Percentiles rank a stretch among this genome's conserved stretches.
These are phyloP conservation scores for Asteroscopus sphinx DNA, from an alignment of 2,888 invertebrate genomes.

Conservation along the genomic window DNA sequence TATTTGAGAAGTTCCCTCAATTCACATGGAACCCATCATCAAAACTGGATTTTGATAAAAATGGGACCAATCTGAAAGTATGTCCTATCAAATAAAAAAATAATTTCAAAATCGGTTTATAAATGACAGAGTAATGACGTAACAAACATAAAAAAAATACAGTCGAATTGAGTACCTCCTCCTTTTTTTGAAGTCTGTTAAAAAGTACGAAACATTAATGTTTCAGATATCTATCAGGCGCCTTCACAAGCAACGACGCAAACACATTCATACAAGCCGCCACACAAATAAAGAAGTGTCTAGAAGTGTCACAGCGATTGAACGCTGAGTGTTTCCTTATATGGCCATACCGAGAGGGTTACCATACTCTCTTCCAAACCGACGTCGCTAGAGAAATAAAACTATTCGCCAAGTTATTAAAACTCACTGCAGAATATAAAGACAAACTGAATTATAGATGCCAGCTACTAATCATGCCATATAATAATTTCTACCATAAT, in stretches of 20 bases:
- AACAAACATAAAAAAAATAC: no score
- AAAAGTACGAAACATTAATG: neutral
- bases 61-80: no score
- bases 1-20: no score
- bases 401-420: constrained; percentile 90
- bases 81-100: no score
- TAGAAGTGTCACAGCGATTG: constrained; percentile 90
- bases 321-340: constrained; percentile 91
- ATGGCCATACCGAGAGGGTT: constrained; percentile 91
- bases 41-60: no score
- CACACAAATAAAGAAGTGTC: constrained; percentile 90
- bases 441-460: constrained; percentile 86
- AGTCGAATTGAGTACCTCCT: no score
- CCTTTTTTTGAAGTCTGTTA: no score
- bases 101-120: no score
- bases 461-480: constrained; percentile 90
- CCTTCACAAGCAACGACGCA: constrained; percentile 90
- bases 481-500: constrained; percentile 62
- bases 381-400: constrained; percentile 90
- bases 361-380: constrained; percentile 89
- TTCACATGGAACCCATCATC: no score
- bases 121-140: no score
- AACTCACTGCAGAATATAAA: constrained; percentile 91
- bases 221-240: constrained; percentile 90
- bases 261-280: constrained; percentile 90